Base-by-base conservation (phyloP, 2,888 invertebrate species). In the Cephus spinipes region DNA sequence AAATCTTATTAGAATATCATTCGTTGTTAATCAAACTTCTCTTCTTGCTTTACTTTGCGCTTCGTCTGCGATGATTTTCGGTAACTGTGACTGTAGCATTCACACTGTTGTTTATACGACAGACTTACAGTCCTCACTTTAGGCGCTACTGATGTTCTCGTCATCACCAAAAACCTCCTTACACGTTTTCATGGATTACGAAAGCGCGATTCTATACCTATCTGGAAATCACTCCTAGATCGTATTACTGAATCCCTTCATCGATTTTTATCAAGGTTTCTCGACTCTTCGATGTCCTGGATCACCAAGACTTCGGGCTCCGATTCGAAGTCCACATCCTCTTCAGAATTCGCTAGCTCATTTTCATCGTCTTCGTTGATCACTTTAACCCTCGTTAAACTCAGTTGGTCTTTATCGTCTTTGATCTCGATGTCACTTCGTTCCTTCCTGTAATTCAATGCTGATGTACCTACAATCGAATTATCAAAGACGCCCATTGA, bases 401-500 rank as follows among this genome's bases (percentile, higher is more conserved):
- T 73, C 23, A 55, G 23, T 55, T 55, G 71, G 3, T 73, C 77
- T 32, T 55, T 68, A 30, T 73, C 68, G 3, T 69, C 3, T 6
- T 12, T 12, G 15, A 73, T 69, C 68, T 74, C 74, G 1, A 33
- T 30, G 6, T 77, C 73, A 1, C 11, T 77, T 34, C 68, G 73
- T 32, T 77, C 76, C 35, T 69, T 74, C 23, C 77, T 32, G 1
- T 74, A 35, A 11, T 68, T 55, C n/a, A 71, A 33, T 33, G 36
- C 32, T 15, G 74, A 75, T 31, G 69, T n/a, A 30, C 40, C 40
- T 3, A 40, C 69, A 11, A 69, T 36, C 23, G 23, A 12, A 11
- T 34, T 32, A 34, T 77, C 69, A 69, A 74, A 33, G 23, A 40
- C 74, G 30, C 40, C 15, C 23, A 74, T 34, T 15, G 77, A 77